These are phyloP conservation scores for Excalfactoria chinensis DNA, from an alignment of 2,113 vertebrate species.

Conservation along the genomic window DNA sequence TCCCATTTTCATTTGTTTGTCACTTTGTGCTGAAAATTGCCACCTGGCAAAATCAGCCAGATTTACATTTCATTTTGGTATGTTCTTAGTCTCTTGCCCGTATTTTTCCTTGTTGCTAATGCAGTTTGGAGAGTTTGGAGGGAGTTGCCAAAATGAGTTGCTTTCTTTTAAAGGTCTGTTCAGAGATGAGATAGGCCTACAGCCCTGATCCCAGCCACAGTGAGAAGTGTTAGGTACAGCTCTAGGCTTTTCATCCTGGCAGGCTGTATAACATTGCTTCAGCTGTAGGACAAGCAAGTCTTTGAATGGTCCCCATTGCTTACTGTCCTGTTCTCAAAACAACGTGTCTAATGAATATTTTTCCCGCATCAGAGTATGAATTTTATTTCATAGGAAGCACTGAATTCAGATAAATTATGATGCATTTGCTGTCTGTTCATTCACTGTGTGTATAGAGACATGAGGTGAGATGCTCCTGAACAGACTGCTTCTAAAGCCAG, in stretches of 20 bases:
- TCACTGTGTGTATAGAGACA: background rate
- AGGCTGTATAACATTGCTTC: background rate
- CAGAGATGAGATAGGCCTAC: background rate
- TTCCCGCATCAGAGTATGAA: background rate
- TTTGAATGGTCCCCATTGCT: background rate
- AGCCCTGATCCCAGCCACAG: background rate
- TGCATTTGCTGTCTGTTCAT: background rate
- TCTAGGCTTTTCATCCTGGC: background rate
- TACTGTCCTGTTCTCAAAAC: background rate
- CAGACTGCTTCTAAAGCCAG: background rate
- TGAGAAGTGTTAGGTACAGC: background rate
- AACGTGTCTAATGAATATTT: background rate
- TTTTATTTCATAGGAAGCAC: background rate
- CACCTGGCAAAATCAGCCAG: background rate
- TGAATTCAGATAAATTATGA: background rate
- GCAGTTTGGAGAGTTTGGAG: background rate
- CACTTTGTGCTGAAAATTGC: background rate
- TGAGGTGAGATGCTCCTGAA: background rate
- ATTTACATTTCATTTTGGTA: background rate
- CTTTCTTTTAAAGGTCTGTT: background rate
- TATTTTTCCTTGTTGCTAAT: background rate
- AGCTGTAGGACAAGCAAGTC: background rate
- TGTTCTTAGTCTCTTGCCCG: background rate
- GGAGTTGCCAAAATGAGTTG: background rate
- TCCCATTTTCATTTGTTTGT: background rate